Evolutionary conservation across 2,797 vertebrate genomes (phyloP).

Genomic region (Gastrophryne carolinensis): DNA sequence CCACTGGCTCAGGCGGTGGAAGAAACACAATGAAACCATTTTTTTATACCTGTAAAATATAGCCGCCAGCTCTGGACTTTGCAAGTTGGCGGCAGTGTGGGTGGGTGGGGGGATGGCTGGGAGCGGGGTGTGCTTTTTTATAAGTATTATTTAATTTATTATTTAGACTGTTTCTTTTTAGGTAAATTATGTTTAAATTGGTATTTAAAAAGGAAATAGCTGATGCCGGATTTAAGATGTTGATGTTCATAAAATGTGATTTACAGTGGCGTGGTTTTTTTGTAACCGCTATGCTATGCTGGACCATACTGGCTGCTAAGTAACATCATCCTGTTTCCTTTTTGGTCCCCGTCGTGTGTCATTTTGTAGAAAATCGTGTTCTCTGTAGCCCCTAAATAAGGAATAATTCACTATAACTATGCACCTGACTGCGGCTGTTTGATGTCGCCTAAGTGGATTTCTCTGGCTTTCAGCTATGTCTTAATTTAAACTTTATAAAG

Average conservation of each 20-base stretch:
- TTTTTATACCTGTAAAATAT: slow-evolving; percentile 82
- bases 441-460: not conserved
- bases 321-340: not conserved
- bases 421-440: not conserved
- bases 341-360: not conserved
- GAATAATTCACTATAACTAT: not conserved
- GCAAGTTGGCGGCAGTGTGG: slow-evolving; percentile 59
- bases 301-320: not conserved
- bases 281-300: not conserved
- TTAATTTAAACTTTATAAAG: no score
- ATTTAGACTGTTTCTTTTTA: slow-evolving; percentile 78
- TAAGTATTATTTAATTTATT: slow-evolving; percentile 93
- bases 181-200: slow-evolving; percentile 82
- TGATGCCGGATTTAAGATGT: slow-evolving; percentile 70
- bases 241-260: slow-evolving; percentile 60
- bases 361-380: not conserved
- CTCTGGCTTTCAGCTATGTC: not conserved
- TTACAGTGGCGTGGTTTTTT: not conserved
- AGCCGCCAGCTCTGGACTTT: slow-evolving; percentile 65
- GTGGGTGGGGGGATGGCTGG: slow-evolving; percentile 52
- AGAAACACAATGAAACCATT: slow-evolving; percentile 56
- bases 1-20: slow-evolving; percentile 50
- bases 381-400: not conserved
- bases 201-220: slow-evolving; percentile 63
- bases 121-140: slow-evolving; percentile 72